Base-by-base conservation (phyloP, 2,888 invertebrate species). In the Sarcophaga rosellei region DNA sequence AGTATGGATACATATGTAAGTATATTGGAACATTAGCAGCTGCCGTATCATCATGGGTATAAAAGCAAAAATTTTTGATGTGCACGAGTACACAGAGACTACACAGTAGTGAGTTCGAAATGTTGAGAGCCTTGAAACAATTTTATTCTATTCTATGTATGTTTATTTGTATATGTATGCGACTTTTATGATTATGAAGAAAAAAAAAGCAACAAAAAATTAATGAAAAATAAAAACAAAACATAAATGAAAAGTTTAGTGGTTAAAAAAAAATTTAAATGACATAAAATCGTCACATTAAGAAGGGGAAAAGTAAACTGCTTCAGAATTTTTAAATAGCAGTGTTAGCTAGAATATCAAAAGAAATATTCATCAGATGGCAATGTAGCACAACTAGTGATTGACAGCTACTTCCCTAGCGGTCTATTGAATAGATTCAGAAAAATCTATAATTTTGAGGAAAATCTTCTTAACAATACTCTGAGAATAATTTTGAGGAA, bases 21-120 rank as follows among this genome's bases (percentile, higher is more conserved):
- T n/a, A 47, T 11, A 47, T 47, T 47, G 4, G 15, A 53, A 53
- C 53, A 17, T 53, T 17, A 53, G 53, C 4, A 63, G 62, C 70
- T 62, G 61, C 68, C 63, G 68, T 73, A 68, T 63, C 35, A 35
- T 53, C 23, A 84, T 76, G 75, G 35, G 70, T 53, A 72, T 75
- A 57, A 53, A 78, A 35, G 61, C 53, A 70, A 70, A 81, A 87
- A 81, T 82, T 85, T 76, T 53, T 35, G 70, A 81, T 85, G 82
- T 79, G 73, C 57, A 73, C 86, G 77, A 69, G 35, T 35, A 35
- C 35, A 35, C 10, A 35, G 35, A 10, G 35, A 10, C 10, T 35
- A 35, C 8, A 66, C n/a, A 20, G 10, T 62, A n/a, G 23, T 11
- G 66, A 25, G 20, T 45, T 15, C 3, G 4, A 2, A 35, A 35